Evolutionary conservation across 2,888 invertebrate species (phyloP).

Genomic region (Drosophila limbata): DNA sequence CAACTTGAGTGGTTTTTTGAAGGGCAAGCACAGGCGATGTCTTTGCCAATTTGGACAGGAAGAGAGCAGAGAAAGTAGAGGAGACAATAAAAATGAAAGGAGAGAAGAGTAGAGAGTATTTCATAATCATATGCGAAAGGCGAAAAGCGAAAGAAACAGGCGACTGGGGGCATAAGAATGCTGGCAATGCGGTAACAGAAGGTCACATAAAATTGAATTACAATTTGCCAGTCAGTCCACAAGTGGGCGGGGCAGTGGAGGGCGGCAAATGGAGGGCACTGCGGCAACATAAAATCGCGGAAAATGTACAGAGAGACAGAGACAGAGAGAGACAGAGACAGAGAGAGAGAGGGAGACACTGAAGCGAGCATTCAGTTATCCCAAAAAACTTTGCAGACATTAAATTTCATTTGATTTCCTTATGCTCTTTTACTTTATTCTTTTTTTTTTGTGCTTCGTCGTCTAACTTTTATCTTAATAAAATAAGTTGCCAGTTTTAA

Average conservation of each 20-base stretch:
- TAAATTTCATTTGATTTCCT: constrained; percentile 78
- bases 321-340: neutral
- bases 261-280: constrained; percentile 33
- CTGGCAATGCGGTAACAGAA: constrained; percentile 69
- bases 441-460: constrained; percentile 28
- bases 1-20: constrained; percentile 66
- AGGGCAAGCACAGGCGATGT: constrained; percentile 28
- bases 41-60: constrained; percentile 38
- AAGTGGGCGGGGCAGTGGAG: constrained; percentile 7
- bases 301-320: constrained; percentile 21
- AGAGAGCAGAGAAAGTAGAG: constrained; percentile 2
- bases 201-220: constrained; percentile 81
- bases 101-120: constrained; percentile 20
- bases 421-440: constrained; percentile 12
- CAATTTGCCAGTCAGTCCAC: constrained; percentile 47
- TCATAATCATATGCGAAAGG: constrained; percentile 78
- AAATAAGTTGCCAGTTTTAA: constrained; percentile 77
- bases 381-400: constrained; percentile 76
- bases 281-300: constrained; percentile 59
- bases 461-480: constrained; percentile 79
- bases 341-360: constrained; percentile 18
- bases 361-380: constrained; percentile 58
- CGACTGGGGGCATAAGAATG: constrained; percentile 1
- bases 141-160: no score
- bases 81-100: neutral